Evolutionary conservation across 2,113 vertebrate species (phyloP), one percentile per base, ranked within the genome.

Genomic region (Chitala chitala): DNA sequence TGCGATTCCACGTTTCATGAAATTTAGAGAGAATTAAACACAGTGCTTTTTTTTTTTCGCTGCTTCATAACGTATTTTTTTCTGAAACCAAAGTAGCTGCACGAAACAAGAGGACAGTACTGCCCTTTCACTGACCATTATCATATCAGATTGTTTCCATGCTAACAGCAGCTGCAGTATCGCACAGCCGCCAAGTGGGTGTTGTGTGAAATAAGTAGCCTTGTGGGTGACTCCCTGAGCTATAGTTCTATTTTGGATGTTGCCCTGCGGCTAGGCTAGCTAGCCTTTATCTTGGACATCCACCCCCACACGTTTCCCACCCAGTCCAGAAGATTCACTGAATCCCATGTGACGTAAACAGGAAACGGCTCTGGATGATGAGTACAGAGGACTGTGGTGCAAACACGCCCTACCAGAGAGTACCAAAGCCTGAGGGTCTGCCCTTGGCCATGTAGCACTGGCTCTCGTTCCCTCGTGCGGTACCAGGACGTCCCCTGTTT

Each of bases 271-370:
- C 26, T 13, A 5, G 33, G 26, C 8, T 31, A 8, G 69, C 55
- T 15, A 29, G 20, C 12, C 1, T 50, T 24, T 71, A 54, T 42
- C 53, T 55, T 13, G 10, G 38, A 44, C 8, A 20, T 56, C 26
- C 55, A 38, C 55, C 65, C 65, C 63, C 22, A 17, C 15, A 31
- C 3, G 13, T 5, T 61, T 61, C 26, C 1, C 26, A 59, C 15
- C 44, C 22, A 40, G 51, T 13, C 3, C 48, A 51, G 48, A 51
- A 15, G 48, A 51, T 3, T 24, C 22, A 69, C 56, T 17, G 22
- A 56, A 33, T 63, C 71, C 29, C 71, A 36, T 55, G 33, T 54
- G 59, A 38, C n/a, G 12, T 4, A 65, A 65, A 68, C 73, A 75
- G 73, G 64, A 69, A 69, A 44, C 48, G 38, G 33, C 65, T 40